Evolutionary conservation across 2,888 invertebrate genomes (phyloP), one percentile per base, ranked within the genome.

Genomic region (Cactoblastis cactorum): DNA sequence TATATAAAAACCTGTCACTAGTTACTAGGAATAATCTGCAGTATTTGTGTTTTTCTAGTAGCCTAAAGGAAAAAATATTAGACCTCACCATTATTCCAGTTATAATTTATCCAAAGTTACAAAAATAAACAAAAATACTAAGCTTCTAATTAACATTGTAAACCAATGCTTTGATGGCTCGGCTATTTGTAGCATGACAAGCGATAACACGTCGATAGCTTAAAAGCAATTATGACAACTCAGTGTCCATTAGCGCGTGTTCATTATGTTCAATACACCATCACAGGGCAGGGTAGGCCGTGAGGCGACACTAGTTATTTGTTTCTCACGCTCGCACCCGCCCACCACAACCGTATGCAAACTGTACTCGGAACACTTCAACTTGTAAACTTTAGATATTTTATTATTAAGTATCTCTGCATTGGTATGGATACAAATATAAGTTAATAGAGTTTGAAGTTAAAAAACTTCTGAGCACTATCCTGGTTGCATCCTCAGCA

Each of bases 271-370:
- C 61, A 69, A 72, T 76, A 74, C 67, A 67, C 71, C 62, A 59
- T 62, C 59, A 61, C 56, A 47, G 58, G 56, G 57, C 58, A 66
- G 65, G 62, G 58, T 71, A 80, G 77, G 58, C 72, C 80, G 77
- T 80, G 80, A 75, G 75, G 77, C 73, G 74, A 77, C 81, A 74
- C 61, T 65, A 71, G 62, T 61, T 83, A 74, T 87, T 82, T 79
- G 82, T 77, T 87, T 88, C 88, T 81, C 88, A 88, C 88, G 88
- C 69, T 86, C 74, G 57, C 85, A 81, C 82, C 80, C 86, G 82
- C 88, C 88, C 83, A 87, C 87, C 59, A 57, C 55, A 57, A 51
- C 54, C 67, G 63, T 64, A 61, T 67, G 78, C 71, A 74, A 77
- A 80, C 72, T 69, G 53, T 54, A 43, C 41, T 41, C 22, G 18